A percentile compares a stretch with the other conserved stretches of the same genome.
These are phyloP conservation scores for Danio tinwini DNA, from an alignment of 2,797 vertebrate genomes.

Conservation along the genomic window DNA sequence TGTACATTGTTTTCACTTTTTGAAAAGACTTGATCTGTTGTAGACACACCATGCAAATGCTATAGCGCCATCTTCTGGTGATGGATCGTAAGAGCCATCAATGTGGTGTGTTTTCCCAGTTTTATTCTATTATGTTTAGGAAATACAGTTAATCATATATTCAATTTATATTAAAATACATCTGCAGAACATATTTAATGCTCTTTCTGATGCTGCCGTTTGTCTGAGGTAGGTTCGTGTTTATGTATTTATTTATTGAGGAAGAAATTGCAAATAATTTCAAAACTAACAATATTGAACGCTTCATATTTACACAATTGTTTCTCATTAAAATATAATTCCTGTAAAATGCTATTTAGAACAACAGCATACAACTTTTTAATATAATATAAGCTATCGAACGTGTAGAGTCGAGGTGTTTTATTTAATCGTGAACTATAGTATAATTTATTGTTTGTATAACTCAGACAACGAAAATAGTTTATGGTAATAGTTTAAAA, in stretches of 20 bases:
- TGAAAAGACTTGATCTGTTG: background rate
- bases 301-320: too few species aligned
- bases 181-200: background rate
- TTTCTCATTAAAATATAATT: background rate
- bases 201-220: background rate
- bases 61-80: slow-evolving; percentile 14
- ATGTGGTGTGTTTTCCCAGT: background rate
- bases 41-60: background rate
- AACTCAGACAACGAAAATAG: too few species aligned
- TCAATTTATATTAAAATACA: background rate
- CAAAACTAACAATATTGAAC: too few species aligned
- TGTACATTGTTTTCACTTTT: background rate
- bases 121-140: background rate
- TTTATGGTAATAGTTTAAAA: too few species aligned
- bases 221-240: background rate
- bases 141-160: background rate
- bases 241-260: background rate
- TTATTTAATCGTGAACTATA: too few species aligned
- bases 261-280: background rate
- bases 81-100: background rate
- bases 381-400: too few species aligned
- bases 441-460: too few species aligned
- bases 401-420: too few species aligned
- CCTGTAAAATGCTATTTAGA: background rate
- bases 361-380: too few species aligned